Base-by-base conservation (phyloP, 1,140 invertebrate genomes). In the Drosophila santomea region DNA sequence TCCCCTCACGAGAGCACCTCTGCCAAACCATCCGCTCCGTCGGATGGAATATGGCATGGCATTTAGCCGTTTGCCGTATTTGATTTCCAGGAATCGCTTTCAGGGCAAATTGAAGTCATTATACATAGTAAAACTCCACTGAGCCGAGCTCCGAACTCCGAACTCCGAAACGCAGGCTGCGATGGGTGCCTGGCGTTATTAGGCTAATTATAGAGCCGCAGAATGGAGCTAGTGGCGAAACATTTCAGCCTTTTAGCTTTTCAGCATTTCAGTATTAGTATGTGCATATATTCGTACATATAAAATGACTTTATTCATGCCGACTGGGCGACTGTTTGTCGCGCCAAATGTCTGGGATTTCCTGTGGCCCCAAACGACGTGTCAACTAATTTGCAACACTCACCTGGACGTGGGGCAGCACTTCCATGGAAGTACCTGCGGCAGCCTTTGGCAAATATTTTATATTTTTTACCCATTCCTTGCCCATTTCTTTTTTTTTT, bases 371-470 rank as follows among this genome's bases (percentile, higher is more conserved):
- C 72, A 83, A 45, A 74, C 83, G 61, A 83, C 84, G 84, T 88
- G 84, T 88, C 84, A 89, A 89, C 84, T 89, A 89, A 89, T 89
- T 89, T 89, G 84, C 84, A 89, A 89, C 84, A 89, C 84, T 88
- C 76, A 61, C 80, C 80, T 66, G 59, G 44, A 74, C 60, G 28
- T 39, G 73, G 48, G 66, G 48, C 69, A 77, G 62, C 82, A 74
- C 62, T 88, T 88, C 83, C 80, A 74, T 88, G 84, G 83, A 88
- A 88, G 73, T 83, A 88, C 84, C 83, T 88, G 83, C 83, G 75
- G 84, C 79, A 61, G 78, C 66, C 64, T 73, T 67, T 61, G 75
- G 73, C 60, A 20, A 56, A 64, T 57, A 41, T 64, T 56, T 76
- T 59, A 35, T 62, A 14, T 32, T 25, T 32, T 32, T 32, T 20